Evolutionary conservation across 23 tunicate genomes (phyloP).

Genomic region (Styela clava): DNA sequence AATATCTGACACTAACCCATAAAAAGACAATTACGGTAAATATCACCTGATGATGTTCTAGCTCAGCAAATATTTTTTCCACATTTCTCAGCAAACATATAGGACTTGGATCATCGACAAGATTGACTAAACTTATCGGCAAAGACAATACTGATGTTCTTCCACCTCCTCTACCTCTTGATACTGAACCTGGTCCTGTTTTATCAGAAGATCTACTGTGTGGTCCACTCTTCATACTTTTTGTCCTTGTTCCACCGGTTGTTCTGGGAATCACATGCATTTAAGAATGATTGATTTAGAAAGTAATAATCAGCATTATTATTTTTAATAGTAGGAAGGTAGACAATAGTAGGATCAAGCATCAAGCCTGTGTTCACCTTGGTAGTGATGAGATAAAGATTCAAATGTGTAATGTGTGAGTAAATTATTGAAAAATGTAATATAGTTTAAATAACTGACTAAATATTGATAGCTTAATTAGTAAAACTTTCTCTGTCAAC

Average conservation of each 20-base stretch:
- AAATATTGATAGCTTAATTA: no score
- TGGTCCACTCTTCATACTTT: constrained; percentile 89
- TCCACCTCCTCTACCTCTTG: constrained; percentile 89
- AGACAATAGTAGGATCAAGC: no score
- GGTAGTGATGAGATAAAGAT: no score
- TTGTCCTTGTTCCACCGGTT: constrained; percentile 81
- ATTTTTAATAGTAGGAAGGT: no score
- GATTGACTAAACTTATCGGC: constrained; percentile 79
- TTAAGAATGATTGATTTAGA: no score
- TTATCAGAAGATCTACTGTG: constrained; percentile 87
- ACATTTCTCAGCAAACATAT: constrained; percentile 78
- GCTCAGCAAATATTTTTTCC: constrained; percentile 69
- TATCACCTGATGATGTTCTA: constrained; percentile 88
- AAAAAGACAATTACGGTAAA: no score
- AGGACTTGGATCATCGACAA: constrained; percentile 94
- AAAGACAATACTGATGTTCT: constrained; percentile 87
- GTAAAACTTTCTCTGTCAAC: no score
- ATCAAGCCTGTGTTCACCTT: background rate
- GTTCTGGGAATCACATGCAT: constrained; percentile 22
- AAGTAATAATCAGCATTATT: background rate
- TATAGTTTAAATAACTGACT: no score
- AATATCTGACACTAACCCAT: no score
- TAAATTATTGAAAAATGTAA: no score
- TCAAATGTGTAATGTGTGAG: no score
- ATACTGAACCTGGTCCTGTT: constrained; percentile 91